Evolutionary conservation across 2,888 invertebrate species (phyloP), one percentile per base, ranked within the genome.

Genomic region (Buathra laborator): DNA sequence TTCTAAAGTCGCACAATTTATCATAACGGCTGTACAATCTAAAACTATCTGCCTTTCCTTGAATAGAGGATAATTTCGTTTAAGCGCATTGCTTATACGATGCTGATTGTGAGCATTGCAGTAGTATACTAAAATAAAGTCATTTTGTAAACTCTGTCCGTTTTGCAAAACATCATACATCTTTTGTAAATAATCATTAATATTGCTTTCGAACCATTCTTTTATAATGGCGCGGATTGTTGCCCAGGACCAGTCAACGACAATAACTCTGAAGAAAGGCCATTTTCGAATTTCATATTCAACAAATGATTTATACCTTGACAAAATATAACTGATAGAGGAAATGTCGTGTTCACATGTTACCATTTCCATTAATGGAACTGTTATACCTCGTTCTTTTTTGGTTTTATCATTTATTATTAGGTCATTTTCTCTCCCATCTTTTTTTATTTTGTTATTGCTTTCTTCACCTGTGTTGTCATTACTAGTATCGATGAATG

Each of bases 221-320:
- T 16, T 14, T 66, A 66, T 66, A 43, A 66, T 43, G 2, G 66
- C 66, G n/a, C 37, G 43, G 3, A 66, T 68, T 29, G 14, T 24
- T 68, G 67, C 67, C 48, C 67, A 68, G 5, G 78, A 70, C n/a
- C 71, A 74, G 51, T 84, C 86, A 24, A 29, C 24, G 14, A 68
- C 67, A 12, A 68, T 48, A 5, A 68, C 67, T 6, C 14, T 16
- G 14, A 68, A 68, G 14, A 68, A 46, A 19, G 67, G 48, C 48
- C 67, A 68, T 24, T 68, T 68, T n/a, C 16, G 10, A 19, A 48
- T 24, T 68, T 68, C 67, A 46, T 24, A 10, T 68, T 24, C 46
- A 46, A 68, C 29, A 24, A 68, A 68, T 19, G 14, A 19, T 48
- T 48, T 68, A 24, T 24, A 68, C 29, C 46, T 68, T 46, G 46